Conservation (phyloP, 1,140 invertebrate genomes). For the Hormaphis cornu region DNA sequence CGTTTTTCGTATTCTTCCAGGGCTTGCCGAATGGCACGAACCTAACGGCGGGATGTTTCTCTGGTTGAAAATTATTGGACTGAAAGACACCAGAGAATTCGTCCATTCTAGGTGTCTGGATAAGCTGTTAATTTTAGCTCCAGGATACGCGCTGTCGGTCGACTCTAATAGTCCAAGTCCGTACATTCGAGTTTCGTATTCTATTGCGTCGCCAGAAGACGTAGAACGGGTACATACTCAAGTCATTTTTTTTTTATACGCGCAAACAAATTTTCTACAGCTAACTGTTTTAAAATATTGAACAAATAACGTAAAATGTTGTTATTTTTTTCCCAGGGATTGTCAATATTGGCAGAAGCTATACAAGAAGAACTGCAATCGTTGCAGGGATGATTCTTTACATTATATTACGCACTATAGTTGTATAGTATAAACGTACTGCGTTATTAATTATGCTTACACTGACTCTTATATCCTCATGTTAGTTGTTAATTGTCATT, state of each 20-base stretch:
- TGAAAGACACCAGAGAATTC: conserved; percentile 63
- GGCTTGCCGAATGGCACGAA: conserved; percentile 55
- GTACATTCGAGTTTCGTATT: conserved; percentile 59
- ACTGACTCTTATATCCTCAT: no score
- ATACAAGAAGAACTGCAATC: conserved; percentile 6
- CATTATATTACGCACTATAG: no score
- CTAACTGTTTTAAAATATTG: no score
- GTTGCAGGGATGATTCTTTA: not conserved
- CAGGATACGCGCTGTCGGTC: conserved; percentile 58
- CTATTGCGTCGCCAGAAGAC: conserved; percentile 52
- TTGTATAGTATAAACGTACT: no score
- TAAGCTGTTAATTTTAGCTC: conserved; percentile 55
- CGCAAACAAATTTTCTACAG: no score
- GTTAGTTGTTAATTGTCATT: no score
- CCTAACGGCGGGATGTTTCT: conserved; percentile 67
- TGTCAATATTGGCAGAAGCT: not conserved
- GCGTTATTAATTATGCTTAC: no score
- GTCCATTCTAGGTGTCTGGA: conserved; percentile 52
- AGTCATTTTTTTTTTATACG: conserved; percentile 16
- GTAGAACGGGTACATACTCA: conserved; percentile 49
- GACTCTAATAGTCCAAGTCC: conserved; percentile 51
- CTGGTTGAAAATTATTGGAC: conserved; percentile 59
- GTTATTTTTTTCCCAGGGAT: no score
- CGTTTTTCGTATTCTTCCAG: conserved; percentile 39
- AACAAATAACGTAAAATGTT: no score